Base-by-base conservation (phyloP, 2,888 invertebrate genomes). In the Leistus spinibarbis region DNA sequence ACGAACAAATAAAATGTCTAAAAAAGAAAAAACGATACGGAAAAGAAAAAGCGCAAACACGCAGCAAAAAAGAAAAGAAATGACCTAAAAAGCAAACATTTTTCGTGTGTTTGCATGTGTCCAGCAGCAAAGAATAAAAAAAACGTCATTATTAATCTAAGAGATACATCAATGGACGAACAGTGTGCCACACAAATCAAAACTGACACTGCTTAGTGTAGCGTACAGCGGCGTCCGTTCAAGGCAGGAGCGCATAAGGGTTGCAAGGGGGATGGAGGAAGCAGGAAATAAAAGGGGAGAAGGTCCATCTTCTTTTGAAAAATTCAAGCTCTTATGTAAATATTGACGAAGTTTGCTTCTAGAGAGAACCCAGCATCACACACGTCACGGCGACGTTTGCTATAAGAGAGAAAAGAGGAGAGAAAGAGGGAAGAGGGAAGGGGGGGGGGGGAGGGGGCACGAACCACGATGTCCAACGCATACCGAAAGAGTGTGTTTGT, bases 321-420 rank as follows among this genome's bases (percentile, higher is more conserved):
- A 77, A 79, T 79, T 79, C 77, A 79, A 69, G 67, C 66, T 67
- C 71, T 76, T 79, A 77, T 77, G 77, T 79, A 78, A 79, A 79
- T 78, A 79, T 79, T 79, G 78, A 79, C 78, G 77, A 77, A 73
- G 73, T 76, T 70, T 67, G 72, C 64, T 73, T 77, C 73, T 76
- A 76, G 76, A 40, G 40, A 40, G 40, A 40, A 40, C 40, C 40
- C 40, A 40, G 40, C 40, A 40, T 40, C 40, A 40, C 40, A 40
- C 40, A 40, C 40, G 7, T 40, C 40, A 40, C 40, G 5, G 40
- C 40, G 40, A 40, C 40, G 40, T 40, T 40, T 40, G 40, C 5
- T 40, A 13, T 40, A 5, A 13, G 5, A 40, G 40, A 17, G 24
- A 72, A 40, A n/a, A n/a, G n/a, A n/a, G 16, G 65, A 66, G 27